phyloP scores from a whole-genome alignment of 53 echinoderm and acorn worm genomes.

The Luidia sarsii region DNA sequence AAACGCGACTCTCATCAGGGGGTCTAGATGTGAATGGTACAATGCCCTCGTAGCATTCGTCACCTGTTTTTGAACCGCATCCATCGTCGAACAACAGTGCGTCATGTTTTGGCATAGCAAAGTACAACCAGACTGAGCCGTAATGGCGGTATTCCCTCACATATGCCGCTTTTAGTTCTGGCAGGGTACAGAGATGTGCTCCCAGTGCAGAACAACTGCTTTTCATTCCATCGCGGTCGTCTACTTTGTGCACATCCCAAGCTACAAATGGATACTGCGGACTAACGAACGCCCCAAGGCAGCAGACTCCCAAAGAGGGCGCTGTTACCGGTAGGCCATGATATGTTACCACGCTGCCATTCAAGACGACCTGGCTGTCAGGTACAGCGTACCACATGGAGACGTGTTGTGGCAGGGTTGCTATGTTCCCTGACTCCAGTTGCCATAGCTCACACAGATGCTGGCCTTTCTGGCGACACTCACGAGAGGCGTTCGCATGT shows the following conservation, averaged over 20 bases:
- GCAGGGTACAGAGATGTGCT: slow-evolving; percentile 14
- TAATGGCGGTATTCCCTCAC: too few relatives aligned
- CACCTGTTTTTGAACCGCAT: not conserved
- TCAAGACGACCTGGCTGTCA: not conserved
- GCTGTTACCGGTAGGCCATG: not conserved
- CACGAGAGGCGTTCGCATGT: too few relatives aligned
- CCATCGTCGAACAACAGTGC: not conserved
- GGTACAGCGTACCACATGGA: slow-evolving; percentile 16
- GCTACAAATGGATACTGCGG: not conserved
- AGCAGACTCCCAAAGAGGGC: not conserved
- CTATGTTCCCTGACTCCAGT: too few relatives aligned
- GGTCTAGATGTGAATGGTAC: slow-evolving; percentile 24
- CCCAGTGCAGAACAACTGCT: not conserved
- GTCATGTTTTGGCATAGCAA: not conserved
- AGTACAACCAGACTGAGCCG: slow-evolving; percentile 8
- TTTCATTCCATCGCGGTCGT: not conserved
- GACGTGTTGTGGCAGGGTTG: not conserved
- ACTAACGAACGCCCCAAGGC: not conserved
- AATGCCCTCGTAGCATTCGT: slow-evolving; percentile 19
- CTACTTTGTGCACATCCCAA: not conserved
- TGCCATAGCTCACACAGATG: too few relatives aligned
- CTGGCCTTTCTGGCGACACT: too few relatives aligned
- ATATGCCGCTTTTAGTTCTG: slow-evolving; percentile 20
- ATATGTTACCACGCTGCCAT: not conserved
- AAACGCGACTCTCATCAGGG: not conserved